Evolutionary conservation across 2,888 invertebrate species (phyloP), one percentile per base, ranked within the genome.

Genomic region (Strigamia crassipes): DNA sequence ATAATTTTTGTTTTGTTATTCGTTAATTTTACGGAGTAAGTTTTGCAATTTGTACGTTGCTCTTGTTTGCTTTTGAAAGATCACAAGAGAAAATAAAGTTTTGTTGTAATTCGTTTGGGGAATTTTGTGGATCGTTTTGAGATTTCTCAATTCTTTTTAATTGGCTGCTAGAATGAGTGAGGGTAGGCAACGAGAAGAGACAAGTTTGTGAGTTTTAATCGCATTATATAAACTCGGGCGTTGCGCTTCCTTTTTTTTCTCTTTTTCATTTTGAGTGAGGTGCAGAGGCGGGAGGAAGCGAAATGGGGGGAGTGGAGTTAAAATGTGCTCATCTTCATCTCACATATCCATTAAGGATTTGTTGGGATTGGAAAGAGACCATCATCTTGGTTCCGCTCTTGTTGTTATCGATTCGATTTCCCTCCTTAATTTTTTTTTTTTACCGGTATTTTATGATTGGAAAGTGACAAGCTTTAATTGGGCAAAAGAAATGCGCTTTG

Each of bases 41-140:
- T 73, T 73, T 73, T 31, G 15, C 73, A 73, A 73, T 73, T 73
- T 73, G 27, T 73, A 13, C 73, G 73, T 73, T 73, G 73, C 73
- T 73, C 73, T 73, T 73, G 73, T 73, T 73, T 73, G 73, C 73
- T 27, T 73, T 73, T 51, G 27, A 31, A 73, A 27, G 73, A 73
- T 73, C 73, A 27, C 73, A 13, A 31, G 73, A 73, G 73, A 27
- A 73, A 73, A 73, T 73, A 73, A 73, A 73, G 23, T 73, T 73
- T 73, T 73, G 73, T 73, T 73, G 73, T 73, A 73, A 73, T 73
- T 73, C 73, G 73, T 73, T 73, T 73, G 73, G 73, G 73, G 73
- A 73, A 73, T 73, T 27, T 73, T 73, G 73, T 27, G 73, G 73
- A 73, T 73, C 73, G 73, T 73, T 73, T 73, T 73, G 73, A 73